phyloP scores from a whole-genome alignment of 2,888 invertebrate genomes.

The Cacoxenus indagator region DNA sequence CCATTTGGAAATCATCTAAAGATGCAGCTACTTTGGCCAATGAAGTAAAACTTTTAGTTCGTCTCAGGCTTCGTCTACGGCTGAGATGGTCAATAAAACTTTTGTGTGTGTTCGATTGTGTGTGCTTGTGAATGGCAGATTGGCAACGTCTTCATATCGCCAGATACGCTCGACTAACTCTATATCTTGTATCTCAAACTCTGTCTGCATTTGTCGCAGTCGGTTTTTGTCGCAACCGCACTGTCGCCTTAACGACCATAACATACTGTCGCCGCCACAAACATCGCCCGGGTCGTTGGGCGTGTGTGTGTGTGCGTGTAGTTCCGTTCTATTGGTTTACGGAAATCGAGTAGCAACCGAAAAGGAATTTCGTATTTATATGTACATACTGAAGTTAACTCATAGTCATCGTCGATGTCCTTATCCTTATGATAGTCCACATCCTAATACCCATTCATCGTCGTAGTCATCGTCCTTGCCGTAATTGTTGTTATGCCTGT shows the following conservation, averaged over 20 bases:
- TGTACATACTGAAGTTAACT: background rate
- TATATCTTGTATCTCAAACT: background rate
- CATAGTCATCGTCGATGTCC: background rate
- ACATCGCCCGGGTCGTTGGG: background rate
- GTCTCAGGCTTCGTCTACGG: conserved; percentile 25
- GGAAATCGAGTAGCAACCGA: conserved; percentile 16
- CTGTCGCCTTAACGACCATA: background rate
- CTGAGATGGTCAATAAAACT: conserved; percentile 49
- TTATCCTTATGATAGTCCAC: too few species aligned
- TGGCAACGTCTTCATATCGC: conserved; percentile 17
- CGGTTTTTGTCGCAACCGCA: background rate
- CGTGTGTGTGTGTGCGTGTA: background rate
- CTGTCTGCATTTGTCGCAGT: background rate
- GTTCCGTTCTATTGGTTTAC: conserved; percentile 20
- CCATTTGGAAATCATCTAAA: background rate
- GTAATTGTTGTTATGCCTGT: background rate
- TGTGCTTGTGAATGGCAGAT: conserved; percentile 25
- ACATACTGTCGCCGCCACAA: background rate
- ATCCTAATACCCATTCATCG: too few species aligned
- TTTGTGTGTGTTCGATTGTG: conserved; percentile 21
- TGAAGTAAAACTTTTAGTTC: conserved; percentile 30
- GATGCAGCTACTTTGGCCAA: background rate
- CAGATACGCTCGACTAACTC: conserved; percentile 13
- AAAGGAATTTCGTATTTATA: conserved; percentile 5
- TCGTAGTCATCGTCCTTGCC: background rate